Conservation (phyloP, 2,888 invertebrate genomes). For the Aspidiotus rigidus region DNA sequence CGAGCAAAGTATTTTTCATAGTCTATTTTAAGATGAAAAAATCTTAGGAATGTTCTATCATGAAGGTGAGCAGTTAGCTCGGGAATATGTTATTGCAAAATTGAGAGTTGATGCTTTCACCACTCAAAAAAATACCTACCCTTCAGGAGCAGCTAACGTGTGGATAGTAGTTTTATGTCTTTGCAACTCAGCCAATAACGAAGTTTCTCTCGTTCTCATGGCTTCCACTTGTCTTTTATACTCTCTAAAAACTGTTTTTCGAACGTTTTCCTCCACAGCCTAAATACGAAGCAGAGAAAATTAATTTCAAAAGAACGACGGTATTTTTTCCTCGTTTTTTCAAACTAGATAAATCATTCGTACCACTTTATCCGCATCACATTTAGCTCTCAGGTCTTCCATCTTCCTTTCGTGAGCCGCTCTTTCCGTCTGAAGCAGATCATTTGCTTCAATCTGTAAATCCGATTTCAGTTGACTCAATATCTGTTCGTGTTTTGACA, state of each 20-base stretch:
- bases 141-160: slow-evolving; percentile 25
- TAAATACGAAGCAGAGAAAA: slow-evolving; percentile 24
- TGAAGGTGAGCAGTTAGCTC: too few species aligned
- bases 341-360: too few species aligned
- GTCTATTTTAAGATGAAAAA: too few species aligned
- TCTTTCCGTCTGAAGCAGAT: slow-evolving; percentile 45
- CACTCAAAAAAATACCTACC: slow-evolving; percentile 13
- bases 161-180: slow-evolving; percentile 26
- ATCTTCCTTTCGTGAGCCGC: slow-evolving; percentile 42
- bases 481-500: slow-evolving; percentile 56
- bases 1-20: too few species aligned
- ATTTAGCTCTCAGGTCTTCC: background rate
- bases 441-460: slow-evolving; percentile 53
- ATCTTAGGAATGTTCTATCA: too few species aligned
- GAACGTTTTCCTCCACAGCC: slow-evolving; percentile 53
- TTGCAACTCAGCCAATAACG: slow-evolving; percentile 54
- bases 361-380: background rate
- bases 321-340: too few species aligned
- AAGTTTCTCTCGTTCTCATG: slow-evolving; percentile 53
- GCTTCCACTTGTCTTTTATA: slow-evolving; percentile 62
- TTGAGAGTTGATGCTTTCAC: too few species aligned
- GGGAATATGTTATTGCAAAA: too few species aligned
- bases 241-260: slow-evolving; percentile 57
- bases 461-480: slow-evolving; percentile 60
- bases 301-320: background rate